Evolutionary conservation across 2,888 invertebrate species (phyloP).

Genomic region (Platycheirus albimanus): DNA sequence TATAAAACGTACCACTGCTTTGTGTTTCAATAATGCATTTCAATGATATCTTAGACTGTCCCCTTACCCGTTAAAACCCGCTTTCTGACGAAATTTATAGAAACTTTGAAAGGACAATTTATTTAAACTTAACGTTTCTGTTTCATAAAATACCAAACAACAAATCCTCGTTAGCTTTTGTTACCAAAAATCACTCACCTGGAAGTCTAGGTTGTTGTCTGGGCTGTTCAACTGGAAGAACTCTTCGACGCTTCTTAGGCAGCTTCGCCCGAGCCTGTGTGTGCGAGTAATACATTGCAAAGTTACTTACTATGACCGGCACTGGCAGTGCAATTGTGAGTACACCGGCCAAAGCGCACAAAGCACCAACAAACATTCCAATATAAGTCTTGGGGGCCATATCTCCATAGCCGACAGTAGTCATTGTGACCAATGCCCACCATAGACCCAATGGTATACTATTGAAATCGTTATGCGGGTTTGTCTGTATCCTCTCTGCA

Average conservation of each 20-base stretch:
- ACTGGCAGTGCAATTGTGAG: conserved; percentile 99
- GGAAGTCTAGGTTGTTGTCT: conserved; percentile 85
- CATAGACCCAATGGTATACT: conserved; percentile 98
- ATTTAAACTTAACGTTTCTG: too few relatives aligned
- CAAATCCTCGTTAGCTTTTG: too few relatives aligned
- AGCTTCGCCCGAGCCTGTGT: conserved; percentile 99
- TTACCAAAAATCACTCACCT: conserved; percentile 74
- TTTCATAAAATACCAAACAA: too few relatives aligned
- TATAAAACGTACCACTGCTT: too few relatives aligned
- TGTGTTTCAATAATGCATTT: too few relatives aligned
- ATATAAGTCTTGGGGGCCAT: conserved; percentile 99
- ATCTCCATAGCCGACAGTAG: conserved; percentile 98
- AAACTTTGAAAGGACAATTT: not conserved
- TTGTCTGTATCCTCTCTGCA: conserved; percentile 97
- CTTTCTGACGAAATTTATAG: conserved; percentile 4
- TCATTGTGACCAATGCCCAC: conserved; percentile 99
- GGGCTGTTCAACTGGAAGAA: conserved; percentile 97
- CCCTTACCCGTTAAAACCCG: too few relatives aligned
- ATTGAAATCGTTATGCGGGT: conserved; percentile 98
- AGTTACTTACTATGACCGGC: conserved; percentile 99
- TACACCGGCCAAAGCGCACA: conserved; percentile 99
- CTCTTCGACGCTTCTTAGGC: conserved; percentile 98
- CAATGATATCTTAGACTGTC: too few relatives aligned
- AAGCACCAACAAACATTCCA: conserved; percentile 98
- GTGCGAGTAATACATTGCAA: conserved; percentile 98